Evolutionary conservation across 2,113 vertebrate genomes (phyloP).

Genomic region (Grantiella picta): DNA sequence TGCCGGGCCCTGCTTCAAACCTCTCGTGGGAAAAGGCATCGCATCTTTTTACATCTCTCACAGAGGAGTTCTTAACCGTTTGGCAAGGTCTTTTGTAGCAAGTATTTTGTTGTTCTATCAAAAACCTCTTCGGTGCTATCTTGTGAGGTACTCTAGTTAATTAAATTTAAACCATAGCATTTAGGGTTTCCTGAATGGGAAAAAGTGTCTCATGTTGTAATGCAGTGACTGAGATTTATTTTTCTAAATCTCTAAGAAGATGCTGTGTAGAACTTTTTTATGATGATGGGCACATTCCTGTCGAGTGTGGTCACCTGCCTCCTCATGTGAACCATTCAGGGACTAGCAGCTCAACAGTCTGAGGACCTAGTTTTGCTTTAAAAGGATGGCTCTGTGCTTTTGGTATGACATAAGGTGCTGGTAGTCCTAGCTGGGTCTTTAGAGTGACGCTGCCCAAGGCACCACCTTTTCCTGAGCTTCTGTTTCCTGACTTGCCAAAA

Average conservation of each 20-base stretch:
- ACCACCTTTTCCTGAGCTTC: background rate
- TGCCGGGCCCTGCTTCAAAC: background rate
- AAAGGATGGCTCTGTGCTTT: background rate
- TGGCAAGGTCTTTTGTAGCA: background rate
- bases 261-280: background rate
- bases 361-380: background rate
- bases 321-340: background rate
- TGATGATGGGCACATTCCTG: background rate
- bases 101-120: background rate
- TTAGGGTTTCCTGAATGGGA: background rate
- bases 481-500: background rate
- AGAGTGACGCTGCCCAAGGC: background rate
- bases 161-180: background rate
- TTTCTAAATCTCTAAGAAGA: background rate
- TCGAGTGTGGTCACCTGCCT: background rate
- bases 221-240: background rate
- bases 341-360: background rate
- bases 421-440: background rate
- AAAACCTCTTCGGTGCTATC: background rate
- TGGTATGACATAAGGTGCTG: background rate
- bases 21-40: background rate
- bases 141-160: background rate
- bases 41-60: background rate
- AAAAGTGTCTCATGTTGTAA: background rate
- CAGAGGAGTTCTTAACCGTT: background rate